Evolutionary conservation across 1,140 invertebrate species (phyloP).

Genomic region (Drosophila varians): DNA sequence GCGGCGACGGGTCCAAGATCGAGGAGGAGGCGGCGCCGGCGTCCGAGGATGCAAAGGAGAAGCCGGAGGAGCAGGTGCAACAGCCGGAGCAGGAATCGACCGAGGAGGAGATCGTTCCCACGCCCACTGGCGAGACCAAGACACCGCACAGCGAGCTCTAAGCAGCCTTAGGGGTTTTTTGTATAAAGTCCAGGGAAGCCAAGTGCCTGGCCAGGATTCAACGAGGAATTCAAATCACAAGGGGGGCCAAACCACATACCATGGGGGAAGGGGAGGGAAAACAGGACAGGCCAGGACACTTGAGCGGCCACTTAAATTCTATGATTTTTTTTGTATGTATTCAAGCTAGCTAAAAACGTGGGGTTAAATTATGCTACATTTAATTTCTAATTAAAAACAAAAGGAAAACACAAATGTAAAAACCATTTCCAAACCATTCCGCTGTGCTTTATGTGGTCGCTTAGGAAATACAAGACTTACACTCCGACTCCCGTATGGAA

Average conservation of each 20-base stretch:
- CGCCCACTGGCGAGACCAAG: conserved; percentile 56
- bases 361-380: conserved; percentile 64
- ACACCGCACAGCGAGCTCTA: conserved; percentile 76
- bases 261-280: conserved; percentile 1
- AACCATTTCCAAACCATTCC: conserved; percentile 61
- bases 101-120: conserved; percentile 27
- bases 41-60: conserved; percentile 5
- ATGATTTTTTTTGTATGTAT: conserved; percentile 48
- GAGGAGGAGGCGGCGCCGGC: conserved; percentile 1
- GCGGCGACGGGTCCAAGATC: conserved; percentile 25
- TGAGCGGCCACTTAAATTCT: conserved; percentile 20
- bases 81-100: neutral
- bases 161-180: conserved; percentile 21
- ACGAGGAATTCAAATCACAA: conserved; percentile 6
- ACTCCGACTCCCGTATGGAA: conserved; percentile 12
- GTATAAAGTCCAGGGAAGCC: conserved; percentile 8
- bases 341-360: conserved; percentile 67
- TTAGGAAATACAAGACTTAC: conserved; percentile 55
- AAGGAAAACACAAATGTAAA: conserved; percentile 16
- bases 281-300: conserved; percentile 2
- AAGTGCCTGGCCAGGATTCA: conserved; percentile 16
- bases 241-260: neutral
- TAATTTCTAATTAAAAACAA: conserved; percentile 45
- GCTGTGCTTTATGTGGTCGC: conserved; percentile 52
- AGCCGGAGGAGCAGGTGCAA: neutral